Evolutionary conservation across 2,888 invertebrate species (phyloP).

Genomic region (Pedicia rivosa): DNA sequence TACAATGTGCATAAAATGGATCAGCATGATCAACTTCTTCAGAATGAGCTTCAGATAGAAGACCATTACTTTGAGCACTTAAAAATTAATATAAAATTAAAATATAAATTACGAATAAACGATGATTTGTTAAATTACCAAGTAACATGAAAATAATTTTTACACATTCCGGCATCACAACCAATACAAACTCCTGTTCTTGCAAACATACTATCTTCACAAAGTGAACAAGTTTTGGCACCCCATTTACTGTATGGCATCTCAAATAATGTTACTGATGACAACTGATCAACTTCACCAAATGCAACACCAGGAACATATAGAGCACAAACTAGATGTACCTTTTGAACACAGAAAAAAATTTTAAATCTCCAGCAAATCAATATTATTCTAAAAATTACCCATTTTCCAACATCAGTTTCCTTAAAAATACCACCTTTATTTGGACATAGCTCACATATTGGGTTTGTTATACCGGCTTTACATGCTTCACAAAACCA

Average conservation of each 20-base stretch:
- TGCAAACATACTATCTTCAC: constrained; percentile 72
- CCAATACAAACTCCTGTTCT: constrained; percentile 91
- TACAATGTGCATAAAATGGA: constrained; percentile 95
- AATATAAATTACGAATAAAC: neutral
- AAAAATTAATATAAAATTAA: constrained; percentile 11
- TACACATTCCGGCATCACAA: constrained; percentile 98
- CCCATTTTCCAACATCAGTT: constrained; percentile 96
- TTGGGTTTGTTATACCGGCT: constrained; percentile 73
- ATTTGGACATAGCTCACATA: constrained; percentile 93
- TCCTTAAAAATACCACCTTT: constrained; percentile 86
- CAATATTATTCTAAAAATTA: neutral
- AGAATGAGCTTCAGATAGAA: constrained; percentile 81
- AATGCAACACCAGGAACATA: constrained; percentile 96
- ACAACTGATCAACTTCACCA: constrained; percentile 82
- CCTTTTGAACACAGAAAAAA: neutral
- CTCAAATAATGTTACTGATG: constrained; percentile 87
- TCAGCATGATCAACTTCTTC: constrained; percentile 86
- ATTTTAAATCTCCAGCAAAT: neutral
- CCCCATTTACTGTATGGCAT: constrained; percentile 98
- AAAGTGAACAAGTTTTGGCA: constrained; percentile 77
- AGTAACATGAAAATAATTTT: constrained; percentile 93
- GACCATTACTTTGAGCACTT: constrained; percentile 85
- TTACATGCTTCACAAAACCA: constrained; percentile 99
- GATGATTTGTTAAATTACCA: constrained; percentile 40
- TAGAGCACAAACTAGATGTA: constrained; percentile 92